Percentiles rank a stretch among this genome's conserved stretches.
These are phyloP conservation scores for Nasonia giraulti DNA, from an alignment of 1,140 invertebrate species.

Conservation along the genomic window DNA sequence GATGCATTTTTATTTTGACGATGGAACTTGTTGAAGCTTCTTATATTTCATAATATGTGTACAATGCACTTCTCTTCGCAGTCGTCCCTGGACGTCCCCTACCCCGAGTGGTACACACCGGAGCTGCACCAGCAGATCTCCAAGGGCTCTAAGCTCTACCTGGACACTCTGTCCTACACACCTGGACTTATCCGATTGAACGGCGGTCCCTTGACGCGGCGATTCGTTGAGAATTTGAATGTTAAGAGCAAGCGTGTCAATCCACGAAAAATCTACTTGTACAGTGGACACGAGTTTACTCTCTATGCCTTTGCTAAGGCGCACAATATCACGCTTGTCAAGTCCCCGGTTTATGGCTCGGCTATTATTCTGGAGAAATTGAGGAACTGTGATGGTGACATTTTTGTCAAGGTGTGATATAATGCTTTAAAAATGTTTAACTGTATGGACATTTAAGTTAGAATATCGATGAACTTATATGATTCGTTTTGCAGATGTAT, in stretches of 20 bases:
- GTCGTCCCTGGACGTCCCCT: not conserved
- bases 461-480: not conserved
- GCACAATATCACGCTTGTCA: not conserved
- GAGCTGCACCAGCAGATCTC: not conserved
- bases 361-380: constrained; percentile 39
- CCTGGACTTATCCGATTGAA: constrained; percentile 15
- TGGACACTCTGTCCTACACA: constrained; percentile 25
- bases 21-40: not conserved
- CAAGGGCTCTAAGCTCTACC: not conserved
- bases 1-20: not conserved
- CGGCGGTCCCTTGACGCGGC: not conserved
- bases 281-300: constrained; percentile 42
- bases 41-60: not conserved
- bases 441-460: too few species aligned
- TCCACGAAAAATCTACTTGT: constrained; percentile 28
- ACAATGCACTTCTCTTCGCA: not conserved
- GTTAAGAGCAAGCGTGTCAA: not conserved
- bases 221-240: constrained; percentile 27
- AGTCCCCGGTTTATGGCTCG: constrained; percentile 18
- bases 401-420: constrained; percentile 25
- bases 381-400: not conserved
- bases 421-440: not conserved
- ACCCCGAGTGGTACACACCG: constrained; percentile 28
- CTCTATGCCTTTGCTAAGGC: constrained; percentile 35
- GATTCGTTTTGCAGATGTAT: constrained; percentile 15